Evolutionary conservation across 1,140 invertebrate species (phyloP), one percentile per base, ranked within the genome.

Genomic region (Leptinotarsa texana): DNA sequence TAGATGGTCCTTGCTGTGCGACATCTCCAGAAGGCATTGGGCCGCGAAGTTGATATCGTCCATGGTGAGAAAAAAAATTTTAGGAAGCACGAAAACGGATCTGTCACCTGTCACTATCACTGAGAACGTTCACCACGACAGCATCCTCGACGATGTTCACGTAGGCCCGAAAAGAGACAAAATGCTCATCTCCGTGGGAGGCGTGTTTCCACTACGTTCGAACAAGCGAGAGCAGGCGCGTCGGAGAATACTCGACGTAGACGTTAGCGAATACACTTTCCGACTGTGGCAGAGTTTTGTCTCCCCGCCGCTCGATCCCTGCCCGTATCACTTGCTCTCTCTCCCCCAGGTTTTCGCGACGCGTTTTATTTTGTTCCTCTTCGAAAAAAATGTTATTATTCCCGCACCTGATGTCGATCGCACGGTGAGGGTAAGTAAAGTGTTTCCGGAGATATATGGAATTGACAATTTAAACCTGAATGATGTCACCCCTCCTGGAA

Each of bases 21-120:
- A 90, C 88, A 91, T 89, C 57, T 88, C 88, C 72, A 91, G 83
- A 69, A 91, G 82, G 82, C 89, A 89, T 77, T 90, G 89, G 42
- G 89, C 89, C 6, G 89, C 89, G 76, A 89, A 86, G 75, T 88
- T 89, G 68, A 88, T 86, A 65, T 90, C 89, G 77, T 84, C 83
- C 83, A 84, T 84, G 33, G 63, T 69, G 66, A 8, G 51, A 42
- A 42, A 42, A 42, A 21, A 42, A 42, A 42, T 6, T 6, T n/a
- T n/a, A 17, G 5, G n/a, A 48, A 18, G 22, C 51, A n/a, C 21
- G 27, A 72, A 72, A 65, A 42, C 33, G 33, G 2, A 11, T 42
- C 33, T 42, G 33, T 42, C 33, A 57, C 15, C 17, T 57, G 51
- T 57, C 51, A 57, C 51, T 57, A 57, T 57, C 51, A 57, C 51